Evolutionary conservation across 2,113 vertebrate genomes (phyloP).

Genomic region (Brevimyrus niger): DNA sequence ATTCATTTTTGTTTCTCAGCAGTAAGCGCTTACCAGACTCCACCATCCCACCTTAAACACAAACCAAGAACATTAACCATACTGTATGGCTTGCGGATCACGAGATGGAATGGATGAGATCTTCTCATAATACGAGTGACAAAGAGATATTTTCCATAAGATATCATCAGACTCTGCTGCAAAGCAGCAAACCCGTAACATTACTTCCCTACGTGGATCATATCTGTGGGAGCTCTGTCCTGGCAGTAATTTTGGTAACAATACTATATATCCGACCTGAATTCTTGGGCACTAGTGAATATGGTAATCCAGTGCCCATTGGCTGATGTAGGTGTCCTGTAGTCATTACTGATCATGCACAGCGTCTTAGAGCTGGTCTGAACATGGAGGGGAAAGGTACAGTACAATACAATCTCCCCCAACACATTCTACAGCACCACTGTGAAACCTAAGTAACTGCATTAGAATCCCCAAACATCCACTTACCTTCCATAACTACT

Average conservation of each 20-base stretch:
- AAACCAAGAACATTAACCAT: not conserved
- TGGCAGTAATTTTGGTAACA: not conserved
- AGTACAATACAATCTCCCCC: not conserved
- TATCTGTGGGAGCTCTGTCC: slow-evolving; percentile 46
- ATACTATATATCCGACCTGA: not conserved
- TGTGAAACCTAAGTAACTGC: not conserved
- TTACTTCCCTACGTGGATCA: slow-evolving; percentile 33
- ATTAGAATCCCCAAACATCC: not conserved
- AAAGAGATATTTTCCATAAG: slow-evolving; percentile 16
- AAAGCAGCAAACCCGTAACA: slow-evolving; percentile 30
- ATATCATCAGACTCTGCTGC: slow-evolving; percentile 37
- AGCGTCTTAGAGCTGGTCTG: not conserved
- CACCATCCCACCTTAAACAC: not conserved
- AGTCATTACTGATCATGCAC: not conserved
- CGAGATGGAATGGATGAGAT: not conserved
- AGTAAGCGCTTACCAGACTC: not conserved
- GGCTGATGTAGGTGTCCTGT: not conserved
- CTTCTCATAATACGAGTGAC: not conserved
- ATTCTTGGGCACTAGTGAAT: not conserved
- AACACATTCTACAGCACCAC: not conserved
- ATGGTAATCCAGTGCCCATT: not conserved
- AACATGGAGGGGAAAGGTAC: not conserved
- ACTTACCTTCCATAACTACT: not conserved
- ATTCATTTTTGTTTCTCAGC: not conserved
- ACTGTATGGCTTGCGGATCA: not conserved